phyloP scores from a whole-genome alignment of 2,797 vertebrate species.

The Agapornis canus region DNA sequence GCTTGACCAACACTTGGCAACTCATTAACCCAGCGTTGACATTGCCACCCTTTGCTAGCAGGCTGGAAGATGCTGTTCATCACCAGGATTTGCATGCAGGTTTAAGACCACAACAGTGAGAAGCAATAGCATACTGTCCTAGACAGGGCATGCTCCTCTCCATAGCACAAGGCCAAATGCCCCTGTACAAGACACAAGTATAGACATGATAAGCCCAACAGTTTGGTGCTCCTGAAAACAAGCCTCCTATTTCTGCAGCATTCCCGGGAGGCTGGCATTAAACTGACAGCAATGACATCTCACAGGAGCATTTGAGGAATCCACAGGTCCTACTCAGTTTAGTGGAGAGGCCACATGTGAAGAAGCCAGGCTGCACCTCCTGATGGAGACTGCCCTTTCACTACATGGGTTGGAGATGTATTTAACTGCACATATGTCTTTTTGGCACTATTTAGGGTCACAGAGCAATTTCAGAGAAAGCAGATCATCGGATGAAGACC shows the following conservation, averaged over 20 bases:
- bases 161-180: neutral
- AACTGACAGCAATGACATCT: neutral
- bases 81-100: neutral
- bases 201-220: fast-evolving
- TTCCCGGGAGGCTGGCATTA: neutral
- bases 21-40: neutral
- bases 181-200: fast-evolving
- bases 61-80: neutral
- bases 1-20: neutral
- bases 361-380: neutral
- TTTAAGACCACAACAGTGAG: neutral
- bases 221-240: neutral
- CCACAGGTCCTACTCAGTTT: neutral
- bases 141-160: fast-evolving
- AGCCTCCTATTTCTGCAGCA: neutral
- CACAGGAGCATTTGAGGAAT: neutral
- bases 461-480: neutral
- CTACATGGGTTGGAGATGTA: neutral
- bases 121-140: fast-evolving
- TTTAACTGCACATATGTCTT: neutral
- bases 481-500: neutral
- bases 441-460: neutral
- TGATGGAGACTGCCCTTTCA: neutral
- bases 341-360: neutral
- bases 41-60: neutral